Percentiles rank a stretch among this genome's conserved stretches.
Conservation (phyloP, 2,797 vertebrate genomes). For the Poecilia picta region DNA sequence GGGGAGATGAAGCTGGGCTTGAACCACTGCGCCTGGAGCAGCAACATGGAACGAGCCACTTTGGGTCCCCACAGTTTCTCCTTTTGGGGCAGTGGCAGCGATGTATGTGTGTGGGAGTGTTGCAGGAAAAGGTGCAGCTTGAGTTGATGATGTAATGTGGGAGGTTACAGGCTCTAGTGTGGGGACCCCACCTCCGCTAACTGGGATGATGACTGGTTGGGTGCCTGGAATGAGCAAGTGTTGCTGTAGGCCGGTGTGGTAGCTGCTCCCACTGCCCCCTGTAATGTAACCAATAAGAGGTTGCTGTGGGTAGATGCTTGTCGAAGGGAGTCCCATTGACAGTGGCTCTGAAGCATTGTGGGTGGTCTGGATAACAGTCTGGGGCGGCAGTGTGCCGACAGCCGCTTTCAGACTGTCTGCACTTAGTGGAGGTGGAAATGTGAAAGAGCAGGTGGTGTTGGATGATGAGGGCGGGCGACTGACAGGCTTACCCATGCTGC, state of each 20-base stretch:
- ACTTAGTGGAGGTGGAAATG: constrained; percentile 83
- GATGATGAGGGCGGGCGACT: constrained; percentile 82
- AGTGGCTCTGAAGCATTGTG: constrained; percentile 90
- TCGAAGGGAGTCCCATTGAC: constrained; percentile 87
- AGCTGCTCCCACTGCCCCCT: constrained; percentile 77
- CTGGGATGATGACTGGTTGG: constrained; percentile 94
- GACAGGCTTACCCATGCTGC: constrained; percentile 87
- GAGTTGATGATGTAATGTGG: constrained; percentile 78
- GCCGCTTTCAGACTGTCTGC: constrained; percentile 86
- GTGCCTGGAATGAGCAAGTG: constrained; percentile 94
- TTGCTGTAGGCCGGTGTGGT: constrained; percentile 89
- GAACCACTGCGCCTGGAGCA: constrained; percentile 84
- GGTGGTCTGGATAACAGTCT: constrained; percentile 95
- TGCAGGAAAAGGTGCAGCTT: constrained; percentile 84
- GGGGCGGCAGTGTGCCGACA: constrained; percentile 85
- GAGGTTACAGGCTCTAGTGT: constrained; percentile 85
- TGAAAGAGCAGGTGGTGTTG: constrained; percentile 82
- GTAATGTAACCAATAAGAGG: constrained; percentile 95
- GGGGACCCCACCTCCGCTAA: constrained; percentile 80
- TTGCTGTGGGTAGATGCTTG: constrained; percentile 89
- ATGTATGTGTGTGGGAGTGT: constrained; percentile 92
- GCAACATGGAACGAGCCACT: constrained; percentile 68
- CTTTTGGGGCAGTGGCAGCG: constrained; percentile 87
- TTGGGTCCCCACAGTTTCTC: constrained; percentile 84
- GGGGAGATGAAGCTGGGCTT: constrained; percentile 94